Base-by-base conservation (phyloP, 2,113 vertebrate species). In the Anser brachyrhynchus region DNA sequence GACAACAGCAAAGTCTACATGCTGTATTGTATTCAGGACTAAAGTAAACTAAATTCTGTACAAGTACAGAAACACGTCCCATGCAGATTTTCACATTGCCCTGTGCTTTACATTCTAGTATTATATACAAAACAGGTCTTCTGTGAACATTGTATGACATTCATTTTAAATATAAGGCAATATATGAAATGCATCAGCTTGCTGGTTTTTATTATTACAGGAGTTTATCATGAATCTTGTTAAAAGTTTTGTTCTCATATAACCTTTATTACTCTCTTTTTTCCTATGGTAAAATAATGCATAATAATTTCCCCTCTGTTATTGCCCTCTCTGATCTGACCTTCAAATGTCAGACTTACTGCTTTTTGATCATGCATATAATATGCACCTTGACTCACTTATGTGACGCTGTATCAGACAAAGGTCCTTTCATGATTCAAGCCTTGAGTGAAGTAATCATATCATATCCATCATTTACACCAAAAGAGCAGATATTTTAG, bases 311-410 rank as follows among this genome's bases (percentile, higher is more conserved):
- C 59, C 23, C 37, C 95, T 95, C 76, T 89, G n/a, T 88, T 92
- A 92, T 39, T 96, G 84, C 46, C 90, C 43, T 96, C 71, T 96
- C 62, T 96, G 87, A 58, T 92, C 95, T 97, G 96, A 97, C 95
- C 91, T 98, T 97, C 97, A 98, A 96, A 97, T 97, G 88, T 95
- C 96, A 97, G 77, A 76, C n/a, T 76, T 92, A 70, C 92, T 90
- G 92, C 69, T 76, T 96, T 97, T 85, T 96, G 74, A 97, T 94
- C 93, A 92, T 70, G 81, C 74, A 95, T 92, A 84, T 87, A 89
- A 93, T 86, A 92, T 95, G 69, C 65, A 96, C 84, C 44, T 96
- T 93, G 73, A 92, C 76, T 97, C 69, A 79, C 44, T 94, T 70
- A 89, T 20, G 85, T 86, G 92, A 90, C 93, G 39, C 26, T 95